Base-by-base conservation (phyloP, 2,113 vertebrate species). In the Oriolus oriolus region DNA sequence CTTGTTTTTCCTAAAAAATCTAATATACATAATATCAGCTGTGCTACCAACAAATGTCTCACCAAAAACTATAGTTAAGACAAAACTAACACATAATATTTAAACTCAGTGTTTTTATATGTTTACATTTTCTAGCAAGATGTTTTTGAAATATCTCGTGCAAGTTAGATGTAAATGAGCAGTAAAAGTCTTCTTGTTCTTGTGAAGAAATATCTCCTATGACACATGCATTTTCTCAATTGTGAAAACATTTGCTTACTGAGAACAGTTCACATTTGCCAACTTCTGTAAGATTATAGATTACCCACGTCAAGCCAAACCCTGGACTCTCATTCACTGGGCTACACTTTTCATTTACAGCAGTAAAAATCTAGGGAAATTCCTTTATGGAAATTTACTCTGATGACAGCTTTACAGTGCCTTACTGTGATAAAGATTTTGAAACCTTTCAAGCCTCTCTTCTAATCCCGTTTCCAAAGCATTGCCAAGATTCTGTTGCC, bases 151-250 rank as follows among this genome's bases (percentile, higher is more conserved):
- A 89, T 10, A 65, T 90, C 87, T 85, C 93, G 78, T 88, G 49
- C 70, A 92, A 95, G 79, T 85, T 89, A 73, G 74, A 96, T 87
- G 89, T 74, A 94, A 97, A 96, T 84, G 91, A 97, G 81, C 65
- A 91, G 85, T 87, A 85, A 82, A 75, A 89, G 35, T 74, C 61
- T 5, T 79, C 84, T 73, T 95, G 52, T 73, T 91, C 87, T 85
- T 61, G 33, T 61, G 61, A 89, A 91, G 60, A 95, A 90, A 68
- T 91, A 87, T 89, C 53, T 96, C 41, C 70, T 76, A 69, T 84
- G 49, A 89, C 77, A 95, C 69, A 92, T 87, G 53, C 44, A 61
- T 93, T 73, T 95, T 84, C 44, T 76, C 87, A 76, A 89, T 94
- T 91, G 41, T 85, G 70, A 80, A 97, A 96, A 93, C 70, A 87